Percentiles rank a stretch among this genome's conserved stretches.
These are phyloP conservation scores for Drosophila tanythrix DNA, from an alignment of 2,888 invertebrate genomes.

Conservation along the genomic window DNA sequence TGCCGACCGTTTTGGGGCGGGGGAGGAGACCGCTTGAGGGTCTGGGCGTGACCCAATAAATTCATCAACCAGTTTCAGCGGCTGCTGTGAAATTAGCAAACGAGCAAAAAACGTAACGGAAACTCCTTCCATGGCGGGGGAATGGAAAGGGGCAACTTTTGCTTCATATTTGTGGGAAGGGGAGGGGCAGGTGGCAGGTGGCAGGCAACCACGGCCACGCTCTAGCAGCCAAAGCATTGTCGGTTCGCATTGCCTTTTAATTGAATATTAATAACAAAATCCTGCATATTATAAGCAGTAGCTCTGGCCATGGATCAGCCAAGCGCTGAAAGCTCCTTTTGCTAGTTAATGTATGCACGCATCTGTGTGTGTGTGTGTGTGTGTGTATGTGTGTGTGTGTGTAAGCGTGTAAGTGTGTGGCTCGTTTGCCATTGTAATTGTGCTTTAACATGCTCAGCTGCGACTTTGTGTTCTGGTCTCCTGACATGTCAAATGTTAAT, in stretches of 20 bases:
- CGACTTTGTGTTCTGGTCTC: conserved; percentile 3
- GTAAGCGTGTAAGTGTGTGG: neutral
- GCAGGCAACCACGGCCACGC: conserved; percentile 4
- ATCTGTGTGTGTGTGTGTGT: conserved; percentile 8
- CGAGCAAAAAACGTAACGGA: neutral
- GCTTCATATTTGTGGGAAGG: neutral
- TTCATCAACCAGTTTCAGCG: conserved; percentile 49
- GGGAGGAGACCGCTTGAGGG: neutral
- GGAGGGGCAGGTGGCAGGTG: neutral
- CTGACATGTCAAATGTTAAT: conserved; percentile 65
- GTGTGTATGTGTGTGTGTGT: conserved; percentile 1
- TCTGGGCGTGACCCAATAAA: conserved; percentile 54
- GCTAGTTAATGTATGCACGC: conserved; percentile 46
- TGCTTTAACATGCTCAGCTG: conserved; percentile 29
- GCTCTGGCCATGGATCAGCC: conserved; percentile 29
- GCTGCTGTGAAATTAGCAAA: conserved; percentile 40
- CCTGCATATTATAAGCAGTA: conserved; percentile 66
- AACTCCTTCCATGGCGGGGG: neutral
- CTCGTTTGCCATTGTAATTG: conserved; percentile 19
- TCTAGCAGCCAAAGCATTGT: neutral
- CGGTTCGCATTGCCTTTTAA: conserved; percentile 54
- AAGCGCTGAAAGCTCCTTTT: conserved; percentile 8
- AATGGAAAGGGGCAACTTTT: neutral
- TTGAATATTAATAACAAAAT: conserved; percentile 80
- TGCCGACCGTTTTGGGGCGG: conserved; percentile 10